Conservation (phyloP, 2,888 invertebrate genomes). For the Darwinula stevensoni region DNA sequence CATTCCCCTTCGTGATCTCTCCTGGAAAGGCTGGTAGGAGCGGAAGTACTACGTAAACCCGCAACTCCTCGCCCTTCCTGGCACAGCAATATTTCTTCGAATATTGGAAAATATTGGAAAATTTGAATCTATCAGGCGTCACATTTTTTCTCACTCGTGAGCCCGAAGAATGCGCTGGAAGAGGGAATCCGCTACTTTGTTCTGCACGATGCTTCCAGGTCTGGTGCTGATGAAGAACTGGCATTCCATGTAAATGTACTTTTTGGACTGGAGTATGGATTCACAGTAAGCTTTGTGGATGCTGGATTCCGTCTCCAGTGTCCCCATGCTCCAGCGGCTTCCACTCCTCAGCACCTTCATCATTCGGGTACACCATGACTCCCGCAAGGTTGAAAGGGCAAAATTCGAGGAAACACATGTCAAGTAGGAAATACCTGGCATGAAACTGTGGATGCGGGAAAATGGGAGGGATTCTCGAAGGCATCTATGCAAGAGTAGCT, state of each 20-base stretch:
- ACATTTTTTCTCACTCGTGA: too few relatives aligned
- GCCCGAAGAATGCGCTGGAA: conserved; percentile 58
- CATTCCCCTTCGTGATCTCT: conserved; percentile 48
- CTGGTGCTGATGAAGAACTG: conserved; percentile 78
- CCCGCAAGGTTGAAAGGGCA: too few relatives aligned
- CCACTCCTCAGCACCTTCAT: conserved; percentile 52
- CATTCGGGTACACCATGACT: too few relatives aligned
- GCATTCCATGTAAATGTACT: conserved; percentile 91
- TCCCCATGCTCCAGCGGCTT: conserved; percentile 72
- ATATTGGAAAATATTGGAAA: too few relatives aligned
- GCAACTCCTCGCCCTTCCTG: conserved; percentile 35
- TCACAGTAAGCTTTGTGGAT: conserved; percentile 85
- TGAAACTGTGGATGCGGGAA: too few relatives aligned
- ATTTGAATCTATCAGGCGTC: too few relatives aligned
- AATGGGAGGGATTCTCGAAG: too few relatives aligned
- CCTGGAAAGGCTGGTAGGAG: conserved; percentile 83
- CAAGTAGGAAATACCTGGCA: too few relatives aligned
- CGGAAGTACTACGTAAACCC: conserved; percentile 82
- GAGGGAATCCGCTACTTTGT: conserved; percentile 61
- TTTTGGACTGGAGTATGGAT: conserved; percentile 60
- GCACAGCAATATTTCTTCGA: too few relatives aligned
- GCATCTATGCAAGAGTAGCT: too few relatives aligned
- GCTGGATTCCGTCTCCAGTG: conserved; percentile 57
- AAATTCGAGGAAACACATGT: too few relatives aligned
- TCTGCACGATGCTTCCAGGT: conserved; percentile 34